Base-by-base conservation (phyloP, 2,888 invertebrate species). In the Campaea margaritaria region DNA sequence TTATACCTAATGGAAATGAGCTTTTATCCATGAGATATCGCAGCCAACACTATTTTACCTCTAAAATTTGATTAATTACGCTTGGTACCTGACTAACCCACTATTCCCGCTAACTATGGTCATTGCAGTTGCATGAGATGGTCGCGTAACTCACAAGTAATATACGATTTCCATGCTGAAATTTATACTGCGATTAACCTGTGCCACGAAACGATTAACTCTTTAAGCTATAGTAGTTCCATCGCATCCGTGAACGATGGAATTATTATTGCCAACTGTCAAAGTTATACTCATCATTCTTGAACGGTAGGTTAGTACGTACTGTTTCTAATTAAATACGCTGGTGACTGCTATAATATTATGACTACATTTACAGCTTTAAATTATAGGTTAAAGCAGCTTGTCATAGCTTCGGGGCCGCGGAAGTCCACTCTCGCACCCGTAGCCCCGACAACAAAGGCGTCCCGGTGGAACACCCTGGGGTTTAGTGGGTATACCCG, bases 1-100 rank as follows among this genome's bases (percentile, higher is more conserved):
- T 90, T 91, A 91, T 89, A 88, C 86, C 84, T 83, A 86, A 84
- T 89, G 88, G 89, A 89, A 89, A 89, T 90, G 85, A 83, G 86
- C 86, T 87, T 90, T 87, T 88, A 88, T 85, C 76, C 78, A 73
- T 85, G 88, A 90, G 75, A 85, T 85, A 86, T 79, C 78, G 72
- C 89, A 89, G 88, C 79, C 70, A 81, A 21, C 74, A 76, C 76
- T 65, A 21, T 58, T 78, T 79, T 78, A 50, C 50, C 55, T 79
- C 75, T 81, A 81, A 82, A 81, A 73, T 77, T 81, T 83, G 78
- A 85, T 81, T 82, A 77, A 79, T 79, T 77, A 74, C 72, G 68
- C 65, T 64, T 66, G 27, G 53, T 47, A 64, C 43, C 39, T n/a
- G 53, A 43, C 51, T 47, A 63, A 39, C 39, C 21, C 51, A 39